Evolutionary conservation across 1,140 invertebrate species (phyloP).

Genomic region (Cyrtorhinus lividipennis): DNA sequence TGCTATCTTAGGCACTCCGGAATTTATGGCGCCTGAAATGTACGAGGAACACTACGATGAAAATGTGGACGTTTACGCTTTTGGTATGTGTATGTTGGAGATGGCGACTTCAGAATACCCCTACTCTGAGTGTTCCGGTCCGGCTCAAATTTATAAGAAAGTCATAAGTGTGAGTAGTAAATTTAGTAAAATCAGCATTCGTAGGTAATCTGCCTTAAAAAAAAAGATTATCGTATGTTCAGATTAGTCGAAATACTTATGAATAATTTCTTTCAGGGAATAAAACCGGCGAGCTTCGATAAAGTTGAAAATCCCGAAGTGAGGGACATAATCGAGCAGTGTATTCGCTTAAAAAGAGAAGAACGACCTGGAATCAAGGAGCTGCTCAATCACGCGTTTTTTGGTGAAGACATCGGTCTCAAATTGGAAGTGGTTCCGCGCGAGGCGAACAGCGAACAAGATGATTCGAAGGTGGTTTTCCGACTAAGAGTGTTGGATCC

Average conservation of each 20-base stretch:
- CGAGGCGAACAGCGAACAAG: slow-evolving; percentile 42
- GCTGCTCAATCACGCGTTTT: slow-evolving; percentile 90
- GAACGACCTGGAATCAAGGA: slow-evolving; percentile 91
- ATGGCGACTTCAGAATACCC: slow-evolving; percentile 99
- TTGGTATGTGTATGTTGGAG: slow-evolving; percentile 99
- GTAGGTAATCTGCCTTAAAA: no score
- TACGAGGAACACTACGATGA: slow-evolving; percentile 99
- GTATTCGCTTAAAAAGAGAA: slow-evolving; percentile 79
- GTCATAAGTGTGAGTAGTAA: slow-evolving; percentile 68
- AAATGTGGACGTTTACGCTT: slow-evolving; percentile 97
- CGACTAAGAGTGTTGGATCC: slow-evolving; percentile 88
- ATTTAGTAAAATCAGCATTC: slow-evolving; percentile 14
- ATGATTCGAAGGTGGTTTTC: slow-evolving; percentile 53
- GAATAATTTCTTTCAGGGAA: slow-evolving; percentile 46
- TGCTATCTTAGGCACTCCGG: slow-evolving; percentile 62
- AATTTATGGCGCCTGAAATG: slow-evolving; percentile 99
- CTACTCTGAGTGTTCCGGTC: slow-evolving; percentile 94
- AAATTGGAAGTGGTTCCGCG: slow-evolving; percentile 84
- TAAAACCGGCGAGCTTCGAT: slow-evolving; percentile 89
- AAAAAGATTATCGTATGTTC: no score
- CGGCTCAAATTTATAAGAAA: slow-evolving; percentile 98
- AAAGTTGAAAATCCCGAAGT: slow-evolving; percentile 95
- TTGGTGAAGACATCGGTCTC: slow-evolving; percentile 87
- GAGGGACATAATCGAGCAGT: slow-evolving; percentile 90
- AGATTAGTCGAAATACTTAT: no score